phyloP scores from a whole-genome alignment of 1,140 invertebrate species.

The Pemphigus obesinymphae region DNA sequence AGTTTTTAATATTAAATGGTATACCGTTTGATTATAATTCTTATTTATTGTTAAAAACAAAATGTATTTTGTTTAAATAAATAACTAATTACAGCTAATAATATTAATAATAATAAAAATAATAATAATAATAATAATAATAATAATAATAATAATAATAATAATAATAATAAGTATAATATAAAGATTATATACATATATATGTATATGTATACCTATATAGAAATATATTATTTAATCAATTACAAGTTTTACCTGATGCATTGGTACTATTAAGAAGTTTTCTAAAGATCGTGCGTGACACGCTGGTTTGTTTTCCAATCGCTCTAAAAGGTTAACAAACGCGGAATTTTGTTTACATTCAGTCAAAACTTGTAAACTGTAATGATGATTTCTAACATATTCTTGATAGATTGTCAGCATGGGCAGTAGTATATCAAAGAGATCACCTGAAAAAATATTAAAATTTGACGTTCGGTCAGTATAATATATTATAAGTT shows the following conservation, averaged over 20 bases:
- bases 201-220: too few species aligned
- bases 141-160: background rate
- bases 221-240: background rate
- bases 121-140: too few species aligned
- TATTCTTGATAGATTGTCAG: constrained; percentile 92
- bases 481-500: too few species aligned
- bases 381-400: constrained; percentile 89
- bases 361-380: constrained; percentile 87
- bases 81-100: too few species aligned
- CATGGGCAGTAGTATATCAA: constrained; percentile 91
- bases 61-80: background rate
- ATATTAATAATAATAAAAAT: too few species aligned
- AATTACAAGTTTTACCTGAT: constrained; percentile 64
- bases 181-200: too few species aligned
- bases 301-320: constrained; percentile 82
- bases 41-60: too few species aligned
- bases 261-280: constrained; percentile 92
- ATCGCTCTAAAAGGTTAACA: constrained; percentile 69
- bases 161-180: too few species aligned
- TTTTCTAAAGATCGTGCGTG: constrained; percentile 81
- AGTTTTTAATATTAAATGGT: too few species aligned
- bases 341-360: constrained; percentile 85
- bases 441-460: constrained; percentile 70
- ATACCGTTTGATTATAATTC: too few species aligned
- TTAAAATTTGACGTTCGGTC: background rate